Base-by-base conservation (phyloP, 1,140 invertebrate species). In the Tyrophagus putrescentiae region DNA sequence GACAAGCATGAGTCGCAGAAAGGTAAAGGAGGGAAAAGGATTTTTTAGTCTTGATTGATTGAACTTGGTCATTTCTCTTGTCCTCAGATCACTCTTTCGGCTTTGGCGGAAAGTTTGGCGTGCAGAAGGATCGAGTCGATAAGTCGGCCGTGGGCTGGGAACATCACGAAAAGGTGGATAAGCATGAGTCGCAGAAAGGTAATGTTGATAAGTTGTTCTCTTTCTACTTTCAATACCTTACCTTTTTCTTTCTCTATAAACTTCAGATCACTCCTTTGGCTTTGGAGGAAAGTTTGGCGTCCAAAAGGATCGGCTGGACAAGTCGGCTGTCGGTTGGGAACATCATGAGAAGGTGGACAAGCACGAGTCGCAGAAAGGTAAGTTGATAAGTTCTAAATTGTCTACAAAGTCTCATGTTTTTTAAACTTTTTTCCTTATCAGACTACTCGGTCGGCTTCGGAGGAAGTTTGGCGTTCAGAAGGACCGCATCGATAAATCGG, bases 271-370 rank as follows among this genome's bases (percentile, higher is more conserved):
- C 68, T 77, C 79, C 1, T 78, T 80, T 50, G 87, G 87, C 1
- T 92, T 92, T 75, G 90, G 90, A 5, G 90, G 90, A 0, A 92
- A 91, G 72, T 94, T 83, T 76, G 90, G 90, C 3, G 83, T 94
- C 1, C 83, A 92, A 73, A 75, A 74, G 7, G 89, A 93, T 73
- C 71, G 85, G 29, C 79, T 85, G 66, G 90, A 94, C 67, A 75
- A 86, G 65, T 72, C 71, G 28, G 77, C 77, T 29, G 66, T 75
- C 45, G 75, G 74, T 9, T 77, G 72, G 70, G 73, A 76, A 58
- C 67, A 77, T 64, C 69, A 75, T 69, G 76, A 74, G 60, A 70
- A 74, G 66, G 58, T 73, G 9, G 68, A 71, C 21, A 73, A 76
- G 64, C 76, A 77, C 65, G 70, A 70, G 50, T 76, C 75, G 34